Evolutionary conservation across 2,888 invertebrate genomes (phyloP).

Genomic region (Scaptomyza caliginosa): DNA sequence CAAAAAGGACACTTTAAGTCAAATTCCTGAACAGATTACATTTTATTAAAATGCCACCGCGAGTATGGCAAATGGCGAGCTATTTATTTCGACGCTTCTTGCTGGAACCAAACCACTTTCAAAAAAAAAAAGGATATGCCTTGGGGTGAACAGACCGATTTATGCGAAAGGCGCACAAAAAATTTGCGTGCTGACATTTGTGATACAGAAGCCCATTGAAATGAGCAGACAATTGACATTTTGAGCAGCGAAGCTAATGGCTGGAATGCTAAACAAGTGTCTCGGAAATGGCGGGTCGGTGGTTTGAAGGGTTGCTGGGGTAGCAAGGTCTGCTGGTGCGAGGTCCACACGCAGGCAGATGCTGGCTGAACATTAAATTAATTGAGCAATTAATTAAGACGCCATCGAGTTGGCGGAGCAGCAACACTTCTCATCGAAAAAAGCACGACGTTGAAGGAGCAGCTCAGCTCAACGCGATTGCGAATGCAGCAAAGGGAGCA

Average conservation of each 20-base stretch:
- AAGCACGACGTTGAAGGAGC: constrained; percentile 24
- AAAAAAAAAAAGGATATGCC: constrained; percentile 13
- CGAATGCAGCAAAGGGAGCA: constrained; percentile 53
- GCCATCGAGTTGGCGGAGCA: constrained; percentile 66
- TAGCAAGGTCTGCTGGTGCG: background rate
- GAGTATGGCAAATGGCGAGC: constrained; percentile 44
- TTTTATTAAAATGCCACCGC: constrained; percentile 37
- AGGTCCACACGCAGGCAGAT: constrained; percentile 48
- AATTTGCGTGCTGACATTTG: constrained; percentile 64
- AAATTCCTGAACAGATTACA: constrained; percentile 20
- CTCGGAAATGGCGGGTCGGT: constrained; percentile 4
- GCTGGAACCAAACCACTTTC: constrained; percentile 19
- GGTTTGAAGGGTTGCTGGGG: background rate
- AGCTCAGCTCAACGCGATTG: constrained; percentile 30
- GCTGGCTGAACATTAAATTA: constrained; percentile 80
- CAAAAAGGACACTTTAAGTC: constrained; percentile 8
- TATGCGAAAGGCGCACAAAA: constrained; percentile 19
- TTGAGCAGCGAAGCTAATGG: constrained; percentile 46
- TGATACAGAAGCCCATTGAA: constrained; percentile 53
- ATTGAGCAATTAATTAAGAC: constrained; percentile 83
- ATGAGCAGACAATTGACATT: constrained; percentile 71
- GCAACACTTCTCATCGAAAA: constrained; percentile 36
- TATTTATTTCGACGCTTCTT: constrained; percentile 51
- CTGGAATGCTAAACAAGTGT: constrained; percentile 37
- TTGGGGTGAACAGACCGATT: constrained; percentile 22